Conservation (phyloP, 2,797 vertebrate species). For the Ctenochaetus hawaiiensis region DNA sequence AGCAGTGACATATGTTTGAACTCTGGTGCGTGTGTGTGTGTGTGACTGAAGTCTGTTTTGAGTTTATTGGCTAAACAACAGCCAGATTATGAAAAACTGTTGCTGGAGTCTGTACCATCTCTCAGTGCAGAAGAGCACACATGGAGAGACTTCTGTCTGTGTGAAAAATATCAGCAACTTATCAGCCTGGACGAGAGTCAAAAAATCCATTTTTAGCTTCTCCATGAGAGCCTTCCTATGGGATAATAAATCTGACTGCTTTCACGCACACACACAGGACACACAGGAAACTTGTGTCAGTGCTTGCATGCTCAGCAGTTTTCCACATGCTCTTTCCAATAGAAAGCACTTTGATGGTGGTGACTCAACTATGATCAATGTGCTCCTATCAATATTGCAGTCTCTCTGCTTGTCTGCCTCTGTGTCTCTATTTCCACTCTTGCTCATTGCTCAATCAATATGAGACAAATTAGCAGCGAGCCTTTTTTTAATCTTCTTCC, state of each 20-base stretch:
- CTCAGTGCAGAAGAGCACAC: constrained; percentile 52
- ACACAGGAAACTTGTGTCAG: constrained; percentile 63
- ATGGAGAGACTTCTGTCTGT: constrained; percentile 61
- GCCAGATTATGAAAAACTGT: constrained; percentile 55
- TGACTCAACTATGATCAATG: constrained; percentile 80
- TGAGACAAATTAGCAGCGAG: constrained; percentile 47
- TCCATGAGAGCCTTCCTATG: constrained; percentile 66
- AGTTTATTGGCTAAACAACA: constrained; percentile 49
- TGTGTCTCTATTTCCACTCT: constrained; percentile 44
- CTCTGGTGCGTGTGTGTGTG: constrained; percentile 19
- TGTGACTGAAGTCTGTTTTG: constrained; percentile 30
- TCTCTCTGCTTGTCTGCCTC: constrained; percentile 41
- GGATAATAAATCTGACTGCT: constrained; percentile 74
- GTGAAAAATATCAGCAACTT: constrained; percentile 72
- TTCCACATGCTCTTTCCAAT: constrained; percentile 72
- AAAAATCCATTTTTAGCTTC: constrained; percentile 78
- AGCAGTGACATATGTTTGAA: constrained; percentile 31
- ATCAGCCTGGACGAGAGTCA: constrained; percentile 65
- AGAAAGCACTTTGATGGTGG: constrained; percentile 63
- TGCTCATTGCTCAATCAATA: constrained; percentile 48
- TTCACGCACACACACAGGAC: constrained; percentile 27
- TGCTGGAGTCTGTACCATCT: constrained; percentile 53
- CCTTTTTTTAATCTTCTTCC: constrained; percentile 35
- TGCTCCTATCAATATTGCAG: constrained; percentile 71
- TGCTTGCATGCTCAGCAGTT: constrained; percentile 75